Evolutionary conservation across 2,888 invertebrate genomes (phyloP).

Genomic region (Agonopterix arenella): DNA sequence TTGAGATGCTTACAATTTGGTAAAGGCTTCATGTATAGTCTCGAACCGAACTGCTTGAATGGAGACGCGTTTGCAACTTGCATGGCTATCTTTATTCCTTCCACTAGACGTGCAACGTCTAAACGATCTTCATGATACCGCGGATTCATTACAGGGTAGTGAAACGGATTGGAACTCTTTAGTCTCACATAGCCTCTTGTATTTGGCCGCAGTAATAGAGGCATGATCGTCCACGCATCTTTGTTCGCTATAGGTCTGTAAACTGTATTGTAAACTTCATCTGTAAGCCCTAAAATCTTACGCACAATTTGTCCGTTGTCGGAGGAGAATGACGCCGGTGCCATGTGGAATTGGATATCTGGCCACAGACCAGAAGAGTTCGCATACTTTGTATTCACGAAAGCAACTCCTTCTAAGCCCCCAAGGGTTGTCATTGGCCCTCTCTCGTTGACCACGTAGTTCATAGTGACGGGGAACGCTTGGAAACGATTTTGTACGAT

Average conservation of each 20-base stretch:
- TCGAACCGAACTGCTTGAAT: conserved; percentile 88
- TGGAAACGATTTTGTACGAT: conserved; percentile 88
- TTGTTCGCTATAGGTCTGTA: conserved; percentile 88
- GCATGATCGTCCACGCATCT: conserved; percentile 91
- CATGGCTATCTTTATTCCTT: conserved; percentile 87
- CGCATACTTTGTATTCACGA: conserved; percentile 90
- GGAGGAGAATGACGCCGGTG: conserved; percentile 90
- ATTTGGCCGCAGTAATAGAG: conserved; percentile 86
- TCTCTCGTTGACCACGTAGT: conserved; percentile 85
- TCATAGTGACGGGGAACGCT: conserved; percentile 87
- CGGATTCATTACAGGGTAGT: conserved; percentile 92
- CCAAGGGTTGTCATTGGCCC: conserved; percentile 93
- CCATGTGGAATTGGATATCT: conserved; percentile 95
- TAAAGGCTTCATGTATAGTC: conserved; percentile 83
- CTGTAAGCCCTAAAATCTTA: conserved; percentile 88
- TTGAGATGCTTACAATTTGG: conserved; percentile 86
- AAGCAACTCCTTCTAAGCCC: conserved; percentile 92
- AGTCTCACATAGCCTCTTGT: conserved; percentile 88
- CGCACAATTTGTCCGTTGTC: conserved; percentile 85
- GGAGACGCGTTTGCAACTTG: conserved; percentile 84
- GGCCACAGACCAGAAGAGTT: conserved; percentile 88
- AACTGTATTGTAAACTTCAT: conserved; percentile 86
- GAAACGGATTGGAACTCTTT: conserved; percentile 88
- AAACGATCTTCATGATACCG: conserved; percentile 91
- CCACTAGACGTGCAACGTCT: conserved; percentile 88